phyloP scores from a whole-genome alignment of 2,797 vertebrate species.

The Falco columbarius region DNA sequence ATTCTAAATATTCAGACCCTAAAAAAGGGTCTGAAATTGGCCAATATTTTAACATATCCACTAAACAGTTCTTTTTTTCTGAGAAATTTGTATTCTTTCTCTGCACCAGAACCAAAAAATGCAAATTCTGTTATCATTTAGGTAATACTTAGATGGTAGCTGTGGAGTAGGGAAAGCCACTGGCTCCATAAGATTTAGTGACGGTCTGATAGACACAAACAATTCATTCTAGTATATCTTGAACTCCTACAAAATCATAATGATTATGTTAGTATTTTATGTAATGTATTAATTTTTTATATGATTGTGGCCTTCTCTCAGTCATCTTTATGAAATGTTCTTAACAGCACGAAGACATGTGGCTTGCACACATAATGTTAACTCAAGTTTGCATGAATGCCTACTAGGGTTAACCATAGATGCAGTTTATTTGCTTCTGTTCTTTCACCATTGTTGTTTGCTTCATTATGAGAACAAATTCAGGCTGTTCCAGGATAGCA shows the following conservation, averaged over 20 bases:
- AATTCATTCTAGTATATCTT: not conserved
- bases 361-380: not conserved
- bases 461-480: not conserved
- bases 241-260: not conserved
- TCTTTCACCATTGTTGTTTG: not conserved
- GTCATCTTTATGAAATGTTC: not conserved
- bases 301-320: not conserved
- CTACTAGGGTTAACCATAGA: not conserved
- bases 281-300: not conserved
- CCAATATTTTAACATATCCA: not conserved
- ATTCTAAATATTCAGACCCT: no score
- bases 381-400: not conserved
- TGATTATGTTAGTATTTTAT: not conserved
- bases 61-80: not conserved
- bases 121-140: not conserved
- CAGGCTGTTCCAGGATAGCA: not conserved
- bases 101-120: not conserved
- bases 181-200: not conserved
- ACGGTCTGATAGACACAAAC: not conserved
- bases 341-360: not conserved
- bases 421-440: not conserved
- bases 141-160: not conserved
- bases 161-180: not conserved
- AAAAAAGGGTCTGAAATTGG: not conserved
- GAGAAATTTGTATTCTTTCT: not conserved